Base-by-base conservation (phyloP, 2,888 invertebrate genomes). In the Xylocampa areola region DNA sequence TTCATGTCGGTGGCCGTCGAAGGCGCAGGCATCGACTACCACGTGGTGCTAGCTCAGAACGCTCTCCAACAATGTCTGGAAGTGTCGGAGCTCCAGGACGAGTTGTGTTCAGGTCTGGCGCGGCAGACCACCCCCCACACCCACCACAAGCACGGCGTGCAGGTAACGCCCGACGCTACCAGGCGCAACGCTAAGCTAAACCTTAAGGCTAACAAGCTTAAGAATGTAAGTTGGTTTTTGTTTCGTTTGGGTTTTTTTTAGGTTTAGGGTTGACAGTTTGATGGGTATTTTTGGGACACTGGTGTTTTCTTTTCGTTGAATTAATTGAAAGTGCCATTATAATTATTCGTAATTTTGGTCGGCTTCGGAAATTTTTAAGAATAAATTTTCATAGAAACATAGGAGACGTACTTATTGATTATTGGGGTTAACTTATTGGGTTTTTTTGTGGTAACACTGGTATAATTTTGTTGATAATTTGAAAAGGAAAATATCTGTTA, bases 1-100 rank as follows among this genome's bases (percentile, higher is more conserved):
- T 99, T 99, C 94, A 98, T 98, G 96, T 98, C 98, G 2, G 98
- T 99, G 67, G 97, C 98, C 36, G 97, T 99, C 74, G 98, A 99
- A 91, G 97, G 98, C 82, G 97, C 98, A 49, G 98, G 98, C 83
- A 97, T 99, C 78, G 99, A 99, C 94, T 98, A 99, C 93, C 99
- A 99, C 92, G 98, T 99, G 81, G 98, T 98, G 59, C 95, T 99
- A 61, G 99, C 99, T 11, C 99, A 99, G 95, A 98, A 98, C 90
- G 98, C 99, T 25, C 95, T 99, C 53, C 97, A 98, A 84, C 97
- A 98, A 87, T 98, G 98, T 87, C 94, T 99, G 61, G 97, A 98
- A 79, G 96, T 80, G 57, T 36, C 21, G 36, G 98, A 98, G 92
- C 95, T 99, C 71, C 98, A 98, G 88, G 97, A 98, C 83, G 99